Evolutionary conservation across 2,797 vertebrate species (phyloP).

Genomic region (Anabas testudineus): DNA sequence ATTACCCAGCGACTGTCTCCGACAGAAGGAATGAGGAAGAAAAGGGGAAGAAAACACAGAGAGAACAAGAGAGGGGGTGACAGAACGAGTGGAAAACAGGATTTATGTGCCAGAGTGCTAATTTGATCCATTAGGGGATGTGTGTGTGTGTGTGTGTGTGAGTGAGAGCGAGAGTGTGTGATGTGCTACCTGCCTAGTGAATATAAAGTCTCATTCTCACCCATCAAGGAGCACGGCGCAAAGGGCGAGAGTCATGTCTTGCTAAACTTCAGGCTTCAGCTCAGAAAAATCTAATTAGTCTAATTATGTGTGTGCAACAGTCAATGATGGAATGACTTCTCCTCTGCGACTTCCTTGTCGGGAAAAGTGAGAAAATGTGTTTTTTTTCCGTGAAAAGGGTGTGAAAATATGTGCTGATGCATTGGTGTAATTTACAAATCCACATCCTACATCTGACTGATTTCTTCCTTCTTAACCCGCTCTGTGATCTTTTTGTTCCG

Average conservation of each 20-base stretch:
- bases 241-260: constrained; percentile 62
- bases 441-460: constrained; percentile 24
- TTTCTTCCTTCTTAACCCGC: constrained; percentile 23
- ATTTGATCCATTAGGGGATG: constrained; percentile 82
- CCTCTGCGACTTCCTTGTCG: constrained; percentile 27
- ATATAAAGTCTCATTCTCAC: constrained; percentile 74
- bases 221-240: constrained; percentile 53
- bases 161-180: constrained; percentile 51
- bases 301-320: constrained; percentile 74
- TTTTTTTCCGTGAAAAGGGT: constrained; percentile 32
- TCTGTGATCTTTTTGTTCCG: not conserved
- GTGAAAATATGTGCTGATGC: constrained; percentile 47
- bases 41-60: constrained; percentile 35
- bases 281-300: constrained; percentile 72
- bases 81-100: constrained; percentile 65
- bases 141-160: no score
- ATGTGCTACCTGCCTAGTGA: constrained; percentile 68
- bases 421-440: constrained; percentile 30
- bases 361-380: constrained; percentile 56
- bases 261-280: constrained; percentile 64
- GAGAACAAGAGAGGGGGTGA: constrained; percentile 45
- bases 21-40: constrained; percentile 46
- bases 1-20: constrained; percentile 64
- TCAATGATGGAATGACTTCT: constrained; percentile 42
- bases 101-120: constrained; percentile 81